Evolutionary conservation across 2,888 invertebrate species (phyloP), one percentile per base, ranked within the genome.

Genomic region (Agrotis clavis): DNA sequence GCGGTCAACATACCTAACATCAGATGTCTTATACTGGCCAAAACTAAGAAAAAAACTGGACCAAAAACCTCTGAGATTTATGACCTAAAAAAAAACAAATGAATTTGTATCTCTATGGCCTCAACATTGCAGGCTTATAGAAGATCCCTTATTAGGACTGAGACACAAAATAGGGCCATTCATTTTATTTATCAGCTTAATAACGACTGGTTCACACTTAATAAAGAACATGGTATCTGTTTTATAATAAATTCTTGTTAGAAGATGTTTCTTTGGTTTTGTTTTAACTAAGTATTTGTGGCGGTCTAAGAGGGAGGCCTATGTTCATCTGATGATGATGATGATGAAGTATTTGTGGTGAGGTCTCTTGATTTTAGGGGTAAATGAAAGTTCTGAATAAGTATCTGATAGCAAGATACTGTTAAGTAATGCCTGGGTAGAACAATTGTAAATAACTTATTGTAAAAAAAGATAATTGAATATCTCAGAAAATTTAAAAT

Each of bases 191-290:
- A 90, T 90, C 87, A 74, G 67, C 63, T 59, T 77, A 83, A 87
- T 83, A 83, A 68, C 64, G 78, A 73, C 80, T 79, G 84, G 82
- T 90, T 89, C 86, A 90, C 91, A 90, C 90, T 74, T 86, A 81
- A 88, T 90, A 88, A 87, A 83, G 80, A 71, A 66, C 69, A 70
- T 62, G 84, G 9, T 90, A 87, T 87, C 85, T 68, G 62, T 64
- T 71, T 77, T 57, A 80, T 54, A 74, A 80, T 75, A 76, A 62
- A 74, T 78, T 67, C 21, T 73, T 53, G 51, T 51, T 63, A 59
- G 9, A 13, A 48, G 30, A 57, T 50, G 18, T 51, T 6, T 3
- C 0, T 60, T 59, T 53, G 50, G 51, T 61, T 65, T 60, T 16
- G 13, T 71, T 60, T 60, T 13, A 9, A 41, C 35, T 18, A 7